These are phyloP conservation scores for Eonycteris spelaea DNA, from an alignment of 2,113 vertebrate species.

Conservation along the genomic window DNA sequence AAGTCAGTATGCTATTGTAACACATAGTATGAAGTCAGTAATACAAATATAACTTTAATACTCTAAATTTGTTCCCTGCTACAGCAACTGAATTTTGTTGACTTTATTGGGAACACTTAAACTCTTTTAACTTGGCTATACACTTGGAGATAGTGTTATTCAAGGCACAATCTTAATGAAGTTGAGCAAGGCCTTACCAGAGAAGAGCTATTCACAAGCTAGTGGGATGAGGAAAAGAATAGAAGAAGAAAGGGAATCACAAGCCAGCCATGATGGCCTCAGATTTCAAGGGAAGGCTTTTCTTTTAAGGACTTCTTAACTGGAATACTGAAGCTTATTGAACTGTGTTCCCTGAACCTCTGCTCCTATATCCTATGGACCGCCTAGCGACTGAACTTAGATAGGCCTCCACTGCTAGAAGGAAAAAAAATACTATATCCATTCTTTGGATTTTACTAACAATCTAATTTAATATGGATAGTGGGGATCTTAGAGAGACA, in stretches of 20 bases:
- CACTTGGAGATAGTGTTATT: not conserved
- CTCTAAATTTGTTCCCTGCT: not conserved
- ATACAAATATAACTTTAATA: not conserved
- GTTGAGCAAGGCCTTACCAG: not conserved
- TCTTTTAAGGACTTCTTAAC: not conserved
- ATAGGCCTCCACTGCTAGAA: not conserved
- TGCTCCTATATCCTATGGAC: not conserved
- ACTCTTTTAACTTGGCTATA: not conserved
- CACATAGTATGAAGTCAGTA: not conserved
- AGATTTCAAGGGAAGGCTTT: not conserved
- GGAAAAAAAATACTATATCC: not conserved
- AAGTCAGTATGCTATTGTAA: not conserved
- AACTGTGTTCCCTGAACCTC: not conserved
- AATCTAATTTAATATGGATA: not conserved
- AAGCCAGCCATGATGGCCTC: not conserved
- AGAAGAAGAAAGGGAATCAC: not conserved
- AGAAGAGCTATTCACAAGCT: not conserved
- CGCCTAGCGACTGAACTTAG: not conserved
- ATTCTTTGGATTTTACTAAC: not conserved
- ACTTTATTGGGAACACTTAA: conserved; percentile 23
- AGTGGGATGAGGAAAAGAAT: not conserved
- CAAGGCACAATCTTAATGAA: not conserved
- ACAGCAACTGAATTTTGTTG: not conserved
- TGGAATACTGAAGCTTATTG: not conserved
- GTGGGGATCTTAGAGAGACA: not conserved